Evolutionary conservation across 2,888 invertebrate species (phyloP), one percentile per base, ranked within the genome.

Genomic region (Hedychridium roseum): DNA sequence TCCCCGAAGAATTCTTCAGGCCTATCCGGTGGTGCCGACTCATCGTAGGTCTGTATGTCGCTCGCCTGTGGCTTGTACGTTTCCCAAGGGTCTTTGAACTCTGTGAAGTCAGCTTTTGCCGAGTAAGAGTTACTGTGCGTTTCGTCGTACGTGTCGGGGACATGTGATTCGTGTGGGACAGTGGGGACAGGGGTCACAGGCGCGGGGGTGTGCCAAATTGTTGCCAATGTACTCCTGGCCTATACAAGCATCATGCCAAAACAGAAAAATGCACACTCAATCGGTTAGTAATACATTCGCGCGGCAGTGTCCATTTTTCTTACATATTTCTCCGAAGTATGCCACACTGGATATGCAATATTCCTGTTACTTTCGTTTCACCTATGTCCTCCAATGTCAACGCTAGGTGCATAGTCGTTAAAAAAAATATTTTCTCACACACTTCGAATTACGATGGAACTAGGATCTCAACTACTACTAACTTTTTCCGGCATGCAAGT

Each of bases 51-150:
- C n/a, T n/a, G n/a, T n/a, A n/a, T n/a, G n/a, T n/a, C n/a, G n/a
- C n/a, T n/a, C n/a, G n/a, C n/a, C n/a, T n/a, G n/a, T n/a, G n/a
- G n/a, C n/a, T n/a, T n/a, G n/a, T n/a, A n/a, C n/a, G n/a, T 82
- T 65, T 89, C 85, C 92, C 92, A 92, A 43, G 91, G 91, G 82
- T 92, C 91, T 79, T 79, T 80, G 65, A 82, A 81, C 58, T 80
- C 80, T 56, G 73, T 71, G 62, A 76, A 76, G 60, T 78, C 71
- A 18, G 67, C 60, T 31, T 39, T 38, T 31, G 51, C 47, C 47
- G 57, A 11, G 45, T 50, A 45, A 39, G 51, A 43, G 43, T 68
- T 58, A 36, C 56, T 55, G 39, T 55, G 44, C 12, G 41, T 56
- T 32, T 60, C 44, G 45, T 66, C 31, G 18, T 64, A 46, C 40